Evolutionary conservation across 1,140 invertebrate genomes (phyloP).

Genomic region (Diachasmimorpha longicaudata): DNA sequence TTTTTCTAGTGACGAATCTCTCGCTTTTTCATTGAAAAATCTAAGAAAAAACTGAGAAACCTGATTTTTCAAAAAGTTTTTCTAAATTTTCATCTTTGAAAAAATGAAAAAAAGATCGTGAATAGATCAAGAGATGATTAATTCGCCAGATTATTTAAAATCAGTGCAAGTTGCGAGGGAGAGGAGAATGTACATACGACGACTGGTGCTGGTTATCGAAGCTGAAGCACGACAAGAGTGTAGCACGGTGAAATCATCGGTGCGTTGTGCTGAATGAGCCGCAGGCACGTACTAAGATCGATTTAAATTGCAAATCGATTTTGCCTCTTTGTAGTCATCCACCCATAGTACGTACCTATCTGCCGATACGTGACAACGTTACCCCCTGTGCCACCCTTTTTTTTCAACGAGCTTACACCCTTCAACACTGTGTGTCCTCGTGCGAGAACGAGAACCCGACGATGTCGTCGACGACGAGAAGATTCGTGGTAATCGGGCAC

Average conservation of each 20-base stretch:
- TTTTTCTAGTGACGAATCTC: no score
- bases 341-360: conserved; percentile 45
- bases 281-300: conserved; percentile 55
- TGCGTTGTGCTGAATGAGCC: conserved; percentile 52
- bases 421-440: not conserved
- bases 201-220: not conserved
- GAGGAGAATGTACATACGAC: not conserved
- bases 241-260: conserved; percentile 48
- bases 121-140: not conserved
- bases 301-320: conserved; percentile 63
- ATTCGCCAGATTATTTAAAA: not conserved
- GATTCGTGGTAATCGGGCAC: conserved; percentile 16
- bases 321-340: conserved; percentile 60
- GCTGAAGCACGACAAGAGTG: not conserved
- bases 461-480: conserved; percentile 9
- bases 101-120: no score
- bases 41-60: no score
- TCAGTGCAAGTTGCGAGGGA: not conserved
- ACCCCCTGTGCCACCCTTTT: not conserved
- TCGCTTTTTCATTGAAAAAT: conserved; percentile 14
- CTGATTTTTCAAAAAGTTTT: no score
- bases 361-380: conserved; percentile 38
- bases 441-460: not conserved
- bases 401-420: not conserved
- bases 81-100: no score